These are phyloP conservation scores for Aphaenogaster rudis DNA, from an alignment of 1,140 invertebrate genomes.

Conservation along the genomic window DNA sequence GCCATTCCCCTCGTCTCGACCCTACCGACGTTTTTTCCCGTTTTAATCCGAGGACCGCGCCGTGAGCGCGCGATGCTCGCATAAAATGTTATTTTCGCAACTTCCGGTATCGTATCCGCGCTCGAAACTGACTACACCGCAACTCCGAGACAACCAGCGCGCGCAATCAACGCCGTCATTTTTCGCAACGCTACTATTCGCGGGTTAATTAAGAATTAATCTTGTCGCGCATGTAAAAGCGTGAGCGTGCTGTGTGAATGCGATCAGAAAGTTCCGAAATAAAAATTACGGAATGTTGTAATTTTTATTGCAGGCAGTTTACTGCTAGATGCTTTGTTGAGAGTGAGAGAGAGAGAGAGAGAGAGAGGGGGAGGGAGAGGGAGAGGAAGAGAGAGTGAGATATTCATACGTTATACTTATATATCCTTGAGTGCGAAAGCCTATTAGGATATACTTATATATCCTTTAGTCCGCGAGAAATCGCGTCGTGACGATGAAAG, in stretches of 20 bases:
- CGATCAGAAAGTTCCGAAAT: background rate
- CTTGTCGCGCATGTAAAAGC: conserved; percentile 12
- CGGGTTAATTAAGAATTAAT: conserved; percentile 27
- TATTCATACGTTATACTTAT: conserved; percentile 7
- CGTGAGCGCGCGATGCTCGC: background rate
- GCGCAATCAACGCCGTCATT: conserved; percentile 21
- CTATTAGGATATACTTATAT: conserved; percentile 1
- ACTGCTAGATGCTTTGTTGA: background rate
- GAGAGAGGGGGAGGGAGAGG: background rate
- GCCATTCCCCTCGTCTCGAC: conserved; percentile 23
- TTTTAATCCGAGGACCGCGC: conserved; percentile 34
- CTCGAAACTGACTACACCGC: background rate
- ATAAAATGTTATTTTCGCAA: conserved; percentile 42
- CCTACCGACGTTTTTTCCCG: conserved; percentile 14
- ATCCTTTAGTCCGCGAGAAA: conserved; percentile 24
- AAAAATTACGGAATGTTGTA: background rate
- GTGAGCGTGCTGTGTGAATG: background rate
- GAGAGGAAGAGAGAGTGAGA: too few species aligned
- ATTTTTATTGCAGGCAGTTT: conserved; percentile 16
- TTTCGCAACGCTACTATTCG: conserved; percentile 23
- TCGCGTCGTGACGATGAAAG: background rate
- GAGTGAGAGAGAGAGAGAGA: background rate
- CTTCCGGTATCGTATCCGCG: conserved; percentile 35
- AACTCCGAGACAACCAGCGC: background rate
- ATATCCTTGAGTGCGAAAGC: background rate